These are phyloP conservation scores for Ophion ventricosus DNA, from an alignment of 2,888 invertebrate species.

Conservation along the genomic window DNA sequence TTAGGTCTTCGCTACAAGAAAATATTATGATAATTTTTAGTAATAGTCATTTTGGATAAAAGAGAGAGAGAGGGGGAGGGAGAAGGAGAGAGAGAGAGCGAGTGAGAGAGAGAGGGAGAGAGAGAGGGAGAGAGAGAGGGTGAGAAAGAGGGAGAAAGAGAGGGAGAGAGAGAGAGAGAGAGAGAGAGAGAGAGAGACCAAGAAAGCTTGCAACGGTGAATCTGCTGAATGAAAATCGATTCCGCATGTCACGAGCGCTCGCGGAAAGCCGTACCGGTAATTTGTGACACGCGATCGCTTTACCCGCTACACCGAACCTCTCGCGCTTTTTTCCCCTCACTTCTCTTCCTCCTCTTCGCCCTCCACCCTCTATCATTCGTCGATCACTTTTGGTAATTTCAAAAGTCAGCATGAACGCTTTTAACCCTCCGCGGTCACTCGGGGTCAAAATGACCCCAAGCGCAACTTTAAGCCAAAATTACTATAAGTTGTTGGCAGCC, in stretches of 20 bases:
- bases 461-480: too few relatives aligned
- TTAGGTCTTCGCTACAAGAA: too few relatives aligned
- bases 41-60: too few relatives aligned
- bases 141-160: slow-evolving; percentile 20
- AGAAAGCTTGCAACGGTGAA: slow-evolving; percentile 65
- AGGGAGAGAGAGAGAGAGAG: slow-evolving; percentile 67
- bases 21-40: too few relatives aligned
- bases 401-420: neutral
- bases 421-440: too few relatives aligned
- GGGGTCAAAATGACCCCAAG: too few relatives aligned
- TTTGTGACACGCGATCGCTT: slow-evolving; percentile 80
- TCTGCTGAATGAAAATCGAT: slow-evolving; percentile 79
- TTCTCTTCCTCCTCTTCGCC: slow-evolving; percentile 21
- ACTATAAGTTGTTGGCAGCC: too few relatives aligned
- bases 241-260: slow-evolving; percentile 68
- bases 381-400: slow-evolving; percentile 30
- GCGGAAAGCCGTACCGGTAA: slow-evolving; percentile 74
- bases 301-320: slow-evolving; percentile 69
- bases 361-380: slow-evolving; percentile 73
- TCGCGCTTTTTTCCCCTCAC: slow-evolving; percentile 33
- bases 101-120: slow-evolving; percentile 67
- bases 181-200: slow-evolving; percentile 55
- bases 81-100: slow-evolving; percentile 25
- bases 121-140: slow-evolving; percentile 25
- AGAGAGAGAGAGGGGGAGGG: too few relatives aligned